Percentiles rank a stretch among this genome's conserved stretches.
These are phyloP conservation scores for Crotophaga sulcirostris DNA, from an alignment of 2,113 vertebrate genomes.

Conservation along the genomic window DNA sequence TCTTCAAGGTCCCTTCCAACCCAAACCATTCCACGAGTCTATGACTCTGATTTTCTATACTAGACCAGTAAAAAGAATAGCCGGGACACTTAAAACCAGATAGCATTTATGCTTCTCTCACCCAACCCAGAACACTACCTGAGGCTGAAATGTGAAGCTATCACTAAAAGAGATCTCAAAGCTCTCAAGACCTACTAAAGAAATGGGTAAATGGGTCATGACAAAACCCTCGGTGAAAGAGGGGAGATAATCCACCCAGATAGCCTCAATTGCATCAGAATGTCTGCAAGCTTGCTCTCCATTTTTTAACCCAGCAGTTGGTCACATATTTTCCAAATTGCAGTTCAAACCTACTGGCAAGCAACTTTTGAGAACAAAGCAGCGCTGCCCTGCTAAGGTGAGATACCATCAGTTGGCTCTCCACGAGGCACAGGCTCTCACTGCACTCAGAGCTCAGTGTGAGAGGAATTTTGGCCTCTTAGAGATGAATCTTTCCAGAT, in stretches of 20 bases:
- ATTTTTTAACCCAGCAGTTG: neutral
- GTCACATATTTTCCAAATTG: neutral
- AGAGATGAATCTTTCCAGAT: neutral
- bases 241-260: neutral
- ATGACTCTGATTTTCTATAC: neutral
- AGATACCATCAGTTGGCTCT: constrained; percentile 8
- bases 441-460: neutral
- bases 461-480: neutral
- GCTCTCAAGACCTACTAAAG: neutral
- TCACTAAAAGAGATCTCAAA: neutral
- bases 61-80: neutral
- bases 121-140: neutral
- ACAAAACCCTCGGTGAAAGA: neutral
- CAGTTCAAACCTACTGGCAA: neutral
- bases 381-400: neutral
- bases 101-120: neutral
- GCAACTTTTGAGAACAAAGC: neutral
- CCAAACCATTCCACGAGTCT: too few species aligned
- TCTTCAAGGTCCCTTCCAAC: too few species aligned
- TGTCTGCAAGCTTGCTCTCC: neutral
- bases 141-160: neutral
- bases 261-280: neutral
- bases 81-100: neutral
- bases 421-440: neutral
- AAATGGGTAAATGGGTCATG: neutral